Evolutionary conservation across 2,888 invertebrate genomes (phyloP).

Genomic region (Lasioglossum calceatum): DNA sequence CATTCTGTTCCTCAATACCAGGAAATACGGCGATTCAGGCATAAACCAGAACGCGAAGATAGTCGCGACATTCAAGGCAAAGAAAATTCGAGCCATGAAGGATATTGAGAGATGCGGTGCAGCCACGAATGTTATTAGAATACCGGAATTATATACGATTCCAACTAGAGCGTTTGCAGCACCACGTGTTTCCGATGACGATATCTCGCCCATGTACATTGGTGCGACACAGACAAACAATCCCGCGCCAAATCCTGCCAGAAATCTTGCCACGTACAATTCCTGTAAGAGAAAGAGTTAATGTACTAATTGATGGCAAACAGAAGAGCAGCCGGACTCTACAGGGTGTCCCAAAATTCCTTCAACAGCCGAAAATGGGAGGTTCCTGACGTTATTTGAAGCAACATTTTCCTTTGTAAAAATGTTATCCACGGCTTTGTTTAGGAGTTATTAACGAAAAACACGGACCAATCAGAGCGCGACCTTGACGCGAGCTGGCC

Average conservation of each 20-base stretch:
- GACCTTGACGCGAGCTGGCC: too few relatives aligned
- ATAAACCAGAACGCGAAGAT: constrained; percentile 82
- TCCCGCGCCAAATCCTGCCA: constrained; percentile 70
- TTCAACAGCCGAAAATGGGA: too few relatives aligned
- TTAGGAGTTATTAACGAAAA: too few relatives aligned
- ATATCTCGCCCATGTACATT: constrained; percentile 75
- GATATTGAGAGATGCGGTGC: constrained; percentile 74
- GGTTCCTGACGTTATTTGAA: too few relatives aligned
- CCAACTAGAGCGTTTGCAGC: constrained; percentile 87
- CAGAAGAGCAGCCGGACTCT: too few relatives aligned
- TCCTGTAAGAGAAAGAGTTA: constrained; percentile 53
- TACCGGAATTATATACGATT: constrained; percentile 84
- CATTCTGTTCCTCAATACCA: constrained; percentile 75
- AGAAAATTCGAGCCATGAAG: constrained; percentile 73
- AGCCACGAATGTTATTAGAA: constrained; percentile 74
- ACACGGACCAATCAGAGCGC: too few relatives aligned
- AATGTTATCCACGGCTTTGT: too few relatives aligned
- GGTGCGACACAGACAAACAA: constrained; percentile 64
- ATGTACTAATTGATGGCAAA: background rate
- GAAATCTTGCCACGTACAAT: constrained; percentile 70
- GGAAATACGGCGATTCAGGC: constrained; percentile 85
- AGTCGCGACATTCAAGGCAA: constrained; percentile 79
- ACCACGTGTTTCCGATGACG: constrained; percentile 84
- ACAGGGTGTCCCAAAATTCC: too few relatives aligned
- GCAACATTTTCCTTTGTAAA: too few relatives aligned